Conservation (phyloP, 35 echinoderm and acorn worm genomes). For the Amphiura filiformis region DNA sequence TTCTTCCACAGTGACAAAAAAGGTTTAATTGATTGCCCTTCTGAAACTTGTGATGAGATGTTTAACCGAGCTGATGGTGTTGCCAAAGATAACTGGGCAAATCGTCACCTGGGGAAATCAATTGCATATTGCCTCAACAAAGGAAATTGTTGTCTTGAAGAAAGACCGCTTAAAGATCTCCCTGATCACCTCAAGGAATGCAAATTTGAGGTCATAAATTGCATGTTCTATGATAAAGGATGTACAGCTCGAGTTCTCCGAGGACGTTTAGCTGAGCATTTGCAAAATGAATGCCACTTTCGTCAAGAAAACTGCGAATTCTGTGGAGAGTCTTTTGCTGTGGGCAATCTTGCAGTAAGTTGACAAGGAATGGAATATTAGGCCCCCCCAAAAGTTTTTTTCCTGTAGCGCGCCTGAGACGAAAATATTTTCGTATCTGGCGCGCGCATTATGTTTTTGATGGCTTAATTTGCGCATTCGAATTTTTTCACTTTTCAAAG, state of each 20-base stretch:
- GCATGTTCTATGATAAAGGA: not conserved
- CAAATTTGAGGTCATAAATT: not conserved
- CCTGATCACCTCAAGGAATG: not conserved
- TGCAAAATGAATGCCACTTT: not conserved
- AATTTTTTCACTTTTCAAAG: no score
- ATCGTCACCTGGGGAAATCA: not conserved
- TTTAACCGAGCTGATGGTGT: not conserved
- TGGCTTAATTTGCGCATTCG: no score
- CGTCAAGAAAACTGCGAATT: not conserved
- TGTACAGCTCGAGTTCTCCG: not conserved
- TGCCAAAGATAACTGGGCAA: not conserved
- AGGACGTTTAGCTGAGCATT: not conserved
- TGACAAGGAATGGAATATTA: no score
- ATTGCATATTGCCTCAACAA: not conserved
- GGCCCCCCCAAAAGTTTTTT: no score
- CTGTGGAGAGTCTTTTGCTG: not conserved
- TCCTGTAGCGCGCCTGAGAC: no score
- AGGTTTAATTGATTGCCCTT: not conserved
- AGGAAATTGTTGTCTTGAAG: not conserved
- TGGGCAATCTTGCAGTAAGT: not conserved
- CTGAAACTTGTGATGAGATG: not conserved
- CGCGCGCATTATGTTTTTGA: no score
- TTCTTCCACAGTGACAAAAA: not conserved
- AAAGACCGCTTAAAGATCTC: not conserved
- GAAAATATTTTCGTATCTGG: no score